These are phyloP conservation scores for Misgurnus anguillicaudatus DNA, from an alignment of 2,113 vertebrate genomes.

Conservation along the genomic window DNA sequence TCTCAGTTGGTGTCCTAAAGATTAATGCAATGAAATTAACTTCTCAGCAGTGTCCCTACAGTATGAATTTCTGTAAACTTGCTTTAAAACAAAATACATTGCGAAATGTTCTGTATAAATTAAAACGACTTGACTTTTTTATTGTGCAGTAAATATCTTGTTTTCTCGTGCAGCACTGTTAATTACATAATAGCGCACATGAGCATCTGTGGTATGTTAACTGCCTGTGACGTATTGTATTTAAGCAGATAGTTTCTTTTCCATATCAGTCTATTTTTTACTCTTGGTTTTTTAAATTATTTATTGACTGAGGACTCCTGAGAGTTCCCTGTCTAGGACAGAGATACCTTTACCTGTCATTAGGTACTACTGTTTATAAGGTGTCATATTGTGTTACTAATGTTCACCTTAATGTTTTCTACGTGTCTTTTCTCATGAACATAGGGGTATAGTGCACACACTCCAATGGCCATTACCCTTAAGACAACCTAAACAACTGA, in stretches of 20 bases:
- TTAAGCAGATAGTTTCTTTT: constrained; percentile 43
- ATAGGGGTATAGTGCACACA: background rate
- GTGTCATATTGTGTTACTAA: constrained; percentile 41
- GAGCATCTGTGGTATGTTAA: background rate
- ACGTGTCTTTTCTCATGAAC: background rate
- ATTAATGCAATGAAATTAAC: too few species aligned
- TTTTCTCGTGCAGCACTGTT: background rate
- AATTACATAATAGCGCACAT: background rate
- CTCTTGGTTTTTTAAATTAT: constrained; percentile 43
- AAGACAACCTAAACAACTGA: too few species aligned
- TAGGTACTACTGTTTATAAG: constrained; percentile 30
- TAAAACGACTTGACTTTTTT: too few species aligned
- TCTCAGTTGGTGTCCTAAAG: too few species aligned
- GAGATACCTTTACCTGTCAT: constrained; percentile 50
- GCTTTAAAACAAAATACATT: too few species aligned
- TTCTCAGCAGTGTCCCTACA: too few species aligned
- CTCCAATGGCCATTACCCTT: background rate
- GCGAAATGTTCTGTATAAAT: background rate
- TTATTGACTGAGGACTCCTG: constrained; percentile 35
- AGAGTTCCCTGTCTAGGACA: constrained; percentile 32
- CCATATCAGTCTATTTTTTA: constrained; percentile 32
- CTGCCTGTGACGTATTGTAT: constrained; percentile 28
- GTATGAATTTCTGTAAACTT: too few species aligned
- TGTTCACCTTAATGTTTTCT: constrained; percentile 9
- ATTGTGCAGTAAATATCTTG: too few species aligned